phyloP scores from a whole-genome alignment of 1,140 invertebrate species.

The Akabosia matsudoensis region DNA sequence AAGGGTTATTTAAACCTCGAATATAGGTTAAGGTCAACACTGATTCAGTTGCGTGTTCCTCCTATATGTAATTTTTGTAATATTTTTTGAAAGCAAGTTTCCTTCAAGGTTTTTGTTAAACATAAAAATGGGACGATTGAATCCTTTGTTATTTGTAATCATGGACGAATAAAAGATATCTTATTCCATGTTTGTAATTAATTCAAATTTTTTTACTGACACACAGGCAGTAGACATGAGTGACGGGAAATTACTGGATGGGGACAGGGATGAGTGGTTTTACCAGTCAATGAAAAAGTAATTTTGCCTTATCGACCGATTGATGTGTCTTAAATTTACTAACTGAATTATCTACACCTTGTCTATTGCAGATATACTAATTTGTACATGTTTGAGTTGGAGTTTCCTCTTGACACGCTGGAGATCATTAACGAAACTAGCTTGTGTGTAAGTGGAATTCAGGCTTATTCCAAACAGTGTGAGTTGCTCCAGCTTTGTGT shows the following conservation, averaged over 20 bases:
- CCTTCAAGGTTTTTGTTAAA: too few relatives aligned
- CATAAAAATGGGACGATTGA: too few relatives aligned
- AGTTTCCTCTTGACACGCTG: slow-evolving; percentile 41
- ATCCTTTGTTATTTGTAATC: too few relatives aligned
- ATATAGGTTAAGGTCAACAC: too few relatives aligned
- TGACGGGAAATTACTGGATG: slow-evolving; percentile 26
- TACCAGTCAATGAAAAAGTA: slow-evolving; percentile 46
- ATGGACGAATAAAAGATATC: too few relatives aligned
- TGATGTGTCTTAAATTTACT: neutral
- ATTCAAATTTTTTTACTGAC: too few relatives aligned
- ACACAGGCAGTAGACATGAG: neutral
- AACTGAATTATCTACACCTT: neutral
- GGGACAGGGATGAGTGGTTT: slow-evolving; percentile 47
- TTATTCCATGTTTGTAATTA: too few relatives aligned
- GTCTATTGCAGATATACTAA: slow-evolving; percentile 40
- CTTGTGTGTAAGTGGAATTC: slow-evolving; percentile 42
- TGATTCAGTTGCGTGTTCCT: too few relatives aligned
- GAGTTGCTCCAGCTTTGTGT: slow-evolving; percentile 45
- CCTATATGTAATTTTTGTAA: too few relatives aligned
- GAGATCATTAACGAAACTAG: slow-evolving; percentile 41
- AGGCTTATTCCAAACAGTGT: slow-evolving; percentile 42
- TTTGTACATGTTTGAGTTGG: slow-evolving; percentile 48
- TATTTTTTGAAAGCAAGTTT: too few relatives aligned
- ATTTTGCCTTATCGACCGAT: neutral
- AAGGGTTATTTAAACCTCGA: too few relatives aligned